Conservation (phyloP, 2,113 vertebrate species). For the Puntigrus tetrazona region DNA sequence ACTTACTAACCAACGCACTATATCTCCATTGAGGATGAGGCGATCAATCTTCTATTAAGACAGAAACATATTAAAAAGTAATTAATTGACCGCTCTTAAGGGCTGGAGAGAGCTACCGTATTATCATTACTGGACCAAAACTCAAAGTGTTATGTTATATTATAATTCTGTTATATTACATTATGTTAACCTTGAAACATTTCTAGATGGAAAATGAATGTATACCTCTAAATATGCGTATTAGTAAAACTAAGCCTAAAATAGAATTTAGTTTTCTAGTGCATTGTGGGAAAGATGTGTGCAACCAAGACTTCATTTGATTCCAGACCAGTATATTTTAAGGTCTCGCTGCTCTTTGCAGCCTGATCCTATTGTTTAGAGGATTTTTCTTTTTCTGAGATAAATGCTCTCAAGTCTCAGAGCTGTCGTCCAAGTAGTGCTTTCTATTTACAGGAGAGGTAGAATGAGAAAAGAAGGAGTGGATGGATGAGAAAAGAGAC, state of each 20-base stretch:
- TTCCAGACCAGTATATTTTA: constrained; percentile 5
- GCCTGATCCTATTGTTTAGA: constrained; percentile 13
- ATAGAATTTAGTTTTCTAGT: neutral
- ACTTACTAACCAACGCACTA: neutral
- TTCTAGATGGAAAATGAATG: neutral
- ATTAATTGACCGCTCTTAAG: too few species aligned
- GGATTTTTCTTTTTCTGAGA: constrained; percentile 8
- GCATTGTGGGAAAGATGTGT: constrained; percentile 1
- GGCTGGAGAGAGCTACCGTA: neutral
- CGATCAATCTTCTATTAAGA: neutral
- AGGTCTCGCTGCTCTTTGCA: neutral
- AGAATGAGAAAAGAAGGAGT: constrained; percentile 30
- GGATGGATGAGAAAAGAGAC: constrained; percentile 44
- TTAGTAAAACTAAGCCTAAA: neutral
- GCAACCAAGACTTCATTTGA: neutral
- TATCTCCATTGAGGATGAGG: neutral
- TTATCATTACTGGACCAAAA: neutral
- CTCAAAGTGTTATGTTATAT: neutral
- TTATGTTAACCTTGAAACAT: neutral
- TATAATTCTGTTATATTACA: neutral
- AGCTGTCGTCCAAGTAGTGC: constrained; percentile 25
- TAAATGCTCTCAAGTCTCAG: constrained; percentile 48
- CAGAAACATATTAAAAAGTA: too few species aligned
- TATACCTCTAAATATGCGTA: neutral
- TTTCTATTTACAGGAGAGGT: constrained; percentile 33